Conservation (phyloP, 2,888 invertebrate species). For the Oscheius sp. region DNA sequence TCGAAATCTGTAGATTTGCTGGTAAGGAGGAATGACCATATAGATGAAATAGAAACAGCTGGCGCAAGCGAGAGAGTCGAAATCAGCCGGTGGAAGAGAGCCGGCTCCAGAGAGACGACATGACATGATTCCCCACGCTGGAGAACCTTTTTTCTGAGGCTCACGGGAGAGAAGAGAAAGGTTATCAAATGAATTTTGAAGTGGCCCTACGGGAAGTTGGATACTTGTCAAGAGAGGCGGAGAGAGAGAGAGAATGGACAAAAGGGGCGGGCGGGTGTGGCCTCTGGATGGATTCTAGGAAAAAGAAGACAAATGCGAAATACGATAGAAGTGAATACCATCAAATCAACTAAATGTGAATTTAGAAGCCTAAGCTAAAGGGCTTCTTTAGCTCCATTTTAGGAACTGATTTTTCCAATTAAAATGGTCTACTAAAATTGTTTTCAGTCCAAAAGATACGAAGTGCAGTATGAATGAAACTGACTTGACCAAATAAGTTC, state of each 20-base stretch:
- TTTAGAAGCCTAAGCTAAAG: too few species aligned
- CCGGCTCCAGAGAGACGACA: constrained; percentile 44
- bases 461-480: too few species aligned
- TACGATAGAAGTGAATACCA: too few species aligned
- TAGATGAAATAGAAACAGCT: constrained; percentile 51
- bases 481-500: too few species aligned
- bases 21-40: constrained; percentile 33
- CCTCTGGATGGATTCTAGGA: not conserved
- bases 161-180: not conserved
- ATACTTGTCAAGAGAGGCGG: not conserved
- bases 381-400: too few species aligned
- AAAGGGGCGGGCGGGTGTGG: not conserved
- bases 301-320: too few species aligned
- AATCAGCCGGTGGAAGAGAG: constrained; percentile 33
- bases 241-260: not conserved
- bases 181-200: constrained; percentile 6
- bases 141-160: too few species aligned
- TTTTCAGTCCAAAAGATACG: too few species aligned
- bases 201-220: not conserved
- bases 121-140: constrained; percentile 35
- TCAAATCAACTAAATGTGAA: too few species aligned
- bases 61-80: constrained; percentile 46
- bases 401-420: too few species aligned
- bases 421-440: too few species aligned
- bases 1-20: not conserved